Base-by-base conservation (phyloP, 2,113 vertebrate species). In the Eubucco bourcierii region DNA sequence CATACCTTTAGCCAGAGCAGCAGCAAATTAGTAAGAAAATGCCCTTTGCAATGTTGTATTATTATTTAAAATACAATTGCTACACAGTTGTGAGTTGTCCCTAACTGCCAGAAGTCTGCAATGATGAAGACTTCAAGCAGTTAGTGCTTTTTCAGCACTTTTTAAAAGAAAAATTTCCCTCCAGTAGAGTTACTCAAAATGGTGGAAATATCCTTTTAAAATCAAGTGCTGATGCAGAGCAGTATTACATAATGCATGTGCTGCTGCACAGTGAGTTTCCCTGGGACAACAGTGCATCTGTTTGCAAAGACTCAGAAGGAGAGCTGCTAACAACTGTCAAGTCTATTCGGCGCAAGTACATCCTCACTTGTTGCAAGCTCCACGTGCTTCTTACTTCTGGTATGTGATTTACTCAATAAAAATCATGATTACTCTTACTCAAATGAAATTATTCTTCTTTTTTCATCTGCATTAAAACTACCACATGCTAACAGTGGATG, bases 291-390 rank as follows among this genome's bases (percentile, higher is more conserved):
- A 15, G 27, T 20, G n/a, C 46, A 59, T 11, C 29, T 55, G 2
- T 58, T 63, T 77, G 46, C 52, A 46, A 24, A 47, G 25, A 61
- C 52, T 76, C 50, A 31, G 67, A 39, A 63, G 7, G 7, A 2
- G 29, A 66, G 27, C 53, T 77, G 27, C 29, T 67, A 50, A 12
- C 39, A 90, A 15, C 6, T 59, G n/a, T 39, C 34, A 64, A 59
- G 28, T 4, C 2, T 59, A 9, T 23, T 23, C 20, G 2, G 14
- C 1, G 0, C 0, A 0, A 80, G 23, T 12, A 7, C 41, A 70
- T 44, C 64, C 44, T 82, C 31, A 34, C 37, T 27, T 31, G 9
- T 14, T 75, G 6, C 24, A 65, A 87, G 53, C 33, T 84, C 74
- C 0, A 0, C 9, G 24, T 53, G 41, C 53, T 67, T 67, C 47